Conservation (phyloP, 2,888 invertebrate species). For the Xestia rhomboidea region DNA sequence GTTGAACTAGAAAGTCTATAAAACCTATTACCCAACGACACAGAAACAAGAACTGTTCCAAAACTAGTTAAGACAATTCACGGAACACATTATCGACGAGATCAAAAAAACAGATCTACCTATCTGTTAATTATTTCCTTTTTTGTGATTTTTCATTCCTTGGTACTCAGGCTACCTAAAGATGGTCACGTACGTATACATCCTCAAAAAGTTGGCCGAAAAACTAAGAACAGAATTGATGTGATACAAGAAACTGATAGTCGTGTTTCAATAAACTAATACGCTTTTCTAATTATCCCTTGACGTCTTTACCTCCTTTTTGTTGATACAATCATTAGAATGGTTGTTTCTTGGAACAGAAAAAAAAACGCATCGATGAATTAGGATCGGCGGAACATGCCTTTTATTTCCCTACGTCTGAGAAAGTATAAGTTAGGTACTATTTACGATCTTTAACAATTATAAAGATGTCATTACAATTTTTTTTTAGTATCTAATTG, state of each 20-base stretch:
- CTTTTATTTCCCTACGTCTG: not conserved
- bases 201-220: not conserved
- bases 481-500: too few relatives aligned
- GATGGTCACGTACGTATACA: not conserved
- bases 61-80: not conserved
- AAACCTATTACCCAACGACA: not conserved
- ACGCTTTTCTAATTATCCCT: not conserved
- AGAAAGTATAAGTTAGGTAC: too few relatives aligned
- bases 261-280: not conserved
- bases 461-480: not conserved
- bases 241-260: not conserved
- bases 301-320: not conserved
- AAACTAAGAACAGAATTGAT: not conserved
- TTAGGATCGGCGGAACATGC: too few relatives aligned
- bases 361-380: not conserved
- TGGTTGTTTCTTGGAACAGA: not conserved
- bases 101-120: not conserved
- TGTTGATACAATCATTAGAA: not conserved
- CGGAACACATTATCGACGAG: not conserved
- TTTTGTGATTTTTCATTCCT: not conserved
- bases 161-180: not conserved
- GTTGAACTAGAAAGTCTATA: not conserved
- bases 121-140: not conserved
- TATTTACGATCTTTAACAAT: not conserved
- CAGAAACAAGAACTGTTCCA: not conserved